These are phyloP conservation scores for Sclerurus mexicanus DNA, from an alignment of 2,113 vertebrate genomes.

Conservation along the genomic window DNA sequence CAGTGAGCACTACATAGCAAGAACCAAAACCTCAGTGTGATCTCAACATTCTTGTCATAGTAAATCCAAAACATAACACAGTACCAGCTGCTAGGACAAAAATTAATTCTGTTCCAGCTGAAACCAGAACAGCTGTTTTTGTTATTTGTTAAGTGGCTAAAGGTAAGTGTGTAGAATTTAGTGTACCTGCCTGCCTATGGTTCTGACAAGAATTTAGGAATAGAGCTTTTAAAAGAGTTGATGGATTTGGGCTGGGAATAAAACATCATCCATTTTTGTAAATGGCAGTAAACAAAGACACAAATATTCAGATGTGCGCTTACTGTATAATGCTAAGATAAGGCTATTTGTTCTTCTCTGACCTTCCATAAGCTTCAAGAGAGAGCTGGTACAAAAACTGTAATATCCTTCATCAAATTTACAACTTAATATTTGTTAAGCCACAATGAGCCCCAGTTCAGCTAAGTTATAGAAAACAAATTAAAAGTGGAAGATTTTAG, in stretches of 20 bases:
- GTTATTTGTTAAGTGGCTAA: background rate
- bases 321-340: background rate
- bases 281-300: background rate
- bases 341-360: background rate
- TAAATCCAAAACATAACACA: background rate
- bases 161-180: background rate
- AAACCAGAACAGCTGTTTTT: background rate
- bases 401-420: background rate
- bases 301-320: background rate
- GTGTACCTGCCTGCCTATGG: background rate
- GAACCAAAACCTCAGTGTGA: background rate
- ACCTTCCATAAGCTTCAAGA: background rate
- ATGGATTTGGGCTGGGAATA: background rate
- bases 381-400: background rate
- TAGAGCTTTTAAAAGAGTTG: background rate
- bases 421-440: background rate
- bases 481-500: background rate
- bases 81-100: background rate
- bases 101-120: background rate
- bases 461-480: background rate
- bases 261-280: background rate
- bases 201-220: background rate
- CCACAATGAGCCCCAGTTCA: background rate
- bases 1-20: background rate
- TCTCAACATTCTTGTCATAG: background rate